Percentiles rank a stretch among this genome's conserved stretches.
These are phyloP conservation scores for Abrostola triplasia DNA, from an alignment of 2,888 invertebrate genomes.

Conservation along the genomic window DNA sequence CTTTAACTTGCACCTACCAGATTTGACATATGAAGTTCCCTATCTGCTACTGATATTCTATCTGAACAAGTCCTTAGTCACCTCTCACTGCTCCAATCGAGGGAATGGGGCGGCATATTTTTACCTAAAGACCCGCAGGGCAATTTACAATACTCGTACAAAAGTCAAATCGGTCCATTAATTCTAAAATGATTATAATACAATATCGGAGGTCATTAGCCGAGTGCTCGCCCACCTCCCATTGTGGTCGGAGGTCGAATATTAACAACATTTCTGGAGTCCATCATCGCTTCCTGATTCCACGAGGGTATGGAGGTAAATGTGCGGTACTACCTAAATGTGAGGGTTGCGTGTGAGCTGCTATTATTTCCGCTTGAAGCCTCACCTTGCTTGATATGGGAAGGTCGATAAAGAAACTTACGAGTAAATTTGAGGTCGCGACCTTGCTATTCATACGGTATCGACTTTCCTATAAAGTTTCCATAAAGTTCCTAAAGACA, in stretches of 20 bases:
- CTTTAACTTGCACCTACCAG: too few species aligned
- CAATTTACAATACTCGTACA: slow-evolving; percentile 9
- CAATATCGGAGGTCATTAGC: slow-evolving; percentile 34
- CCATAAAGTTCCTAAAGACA: slow-evolving; percentile 23
- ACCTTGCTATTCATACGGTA: slow-evolving; percentile 59
- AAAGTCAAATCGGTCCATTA: slow-evolving; percentile 33
- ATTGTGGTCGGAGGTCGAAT: slow-evolving; percentile 39
- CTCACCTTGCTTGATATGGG: slow-evolving; percentile 77
- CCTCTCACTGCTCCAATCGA: not conserved
- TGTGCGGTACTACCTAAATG: slow-evolving; percentile 62
- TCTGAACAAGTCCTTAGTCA: too few species aligned
- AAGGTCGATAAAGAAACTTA: slow-evolving; percentile 72
- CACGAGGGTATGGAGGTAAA: slow-evolving; percentile 43
- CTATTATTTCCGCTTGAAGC: slow-evolving; percentile 74
- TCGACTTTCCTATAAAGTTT: slow-evolving; percentile 49
- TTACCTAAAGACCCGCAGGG: not conserved
- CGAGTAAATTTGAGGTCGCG: slow-evolving; percentile 69
- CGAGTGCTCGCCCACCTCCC: slow-evolving; percentile 16
- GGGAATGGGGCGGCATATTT: not conserved
- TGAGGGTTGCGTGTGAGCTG: slow-evolving; percentile 74
- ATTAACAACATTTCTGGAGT: slow-evolving; percentile 51
- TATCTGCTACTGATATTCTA: too few species aligned
- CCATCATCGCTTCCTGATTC: slow-evolving; percentile 60
- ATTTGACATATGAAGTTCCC: too few species aligned
- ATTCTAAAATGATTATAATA: slow-evolving; percentile 30